A percentile compares a stretch with the other conserved stretches of the same genome.
phyloP scores from a whole-genome alignment of 1,140 invertebrate genomes.

The Macrosteles quadrilineatus region DNA sequence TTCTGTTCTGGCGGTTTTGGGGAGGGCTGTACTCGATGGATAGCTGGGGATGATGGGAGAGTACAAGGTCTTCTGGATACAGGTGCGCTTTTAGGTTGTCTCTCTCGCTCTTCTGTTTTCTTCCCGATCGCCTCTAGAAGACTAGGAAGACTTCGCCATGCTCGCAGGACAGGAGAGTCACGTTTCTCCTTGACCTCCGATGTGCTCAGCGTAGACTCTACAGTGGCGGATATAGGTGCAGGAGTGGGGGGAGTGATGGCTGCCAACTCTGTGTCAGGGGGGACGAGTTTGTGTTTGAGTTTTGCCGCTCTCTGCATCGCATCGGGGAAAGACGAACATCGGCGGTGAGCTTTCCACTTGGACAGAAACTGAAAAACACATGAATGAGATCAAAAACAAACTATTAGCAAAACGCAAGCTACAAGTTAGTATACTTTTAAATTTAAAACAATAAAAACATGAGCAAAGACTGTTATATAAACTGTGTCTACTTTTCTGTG shows the following conservation, averaged over 20 bases:
- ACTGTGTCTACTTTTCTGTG: no score
- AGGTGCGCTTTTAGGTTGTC: constrained; percentile 3
- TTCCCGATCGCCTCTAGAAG: neutral
- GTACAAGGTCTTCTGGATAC: constrained; percentile 20
- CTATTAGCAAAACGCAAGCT: neutral
- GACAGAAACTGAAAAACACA: constrained; percentile 43
- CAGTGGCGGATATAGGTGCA: neutral
- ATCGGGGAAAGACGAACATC: constrained; percentile 53
- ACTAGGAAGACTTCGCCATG: constrained; percentile 19
- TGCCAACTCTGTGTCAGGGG: constrained; percentile 22
- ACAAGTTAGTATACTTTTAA: neutral
- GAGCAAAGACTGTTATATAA: neutral
- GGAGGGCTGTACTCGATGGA: neutral
- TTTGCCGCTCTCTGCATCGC: constrained; percentile 35
- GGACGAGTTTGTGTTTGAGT: neutral
- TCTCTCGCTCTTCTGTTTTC: neutral
- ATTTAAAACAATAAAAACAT: neutral
- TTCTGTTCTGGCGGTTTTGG: neutral
- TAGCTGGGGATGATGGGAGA: constrained; percentile 22
- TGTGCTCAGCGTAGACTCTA: constrained; percentile 9
- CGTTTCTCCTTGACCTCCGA: no score
- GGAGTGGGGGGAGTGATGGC: neutral
- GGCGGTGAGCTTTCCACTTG: constrained; percentile 44
- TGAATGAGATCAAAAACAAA: constrained; percentile 11
- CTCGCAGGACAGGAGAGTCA: neutral